These are phyloP conservation scores for Acanthurus tractus DNA, from an alignment of 2,797 vertebrate genomes.

Conservation along the genomic window DNA sequence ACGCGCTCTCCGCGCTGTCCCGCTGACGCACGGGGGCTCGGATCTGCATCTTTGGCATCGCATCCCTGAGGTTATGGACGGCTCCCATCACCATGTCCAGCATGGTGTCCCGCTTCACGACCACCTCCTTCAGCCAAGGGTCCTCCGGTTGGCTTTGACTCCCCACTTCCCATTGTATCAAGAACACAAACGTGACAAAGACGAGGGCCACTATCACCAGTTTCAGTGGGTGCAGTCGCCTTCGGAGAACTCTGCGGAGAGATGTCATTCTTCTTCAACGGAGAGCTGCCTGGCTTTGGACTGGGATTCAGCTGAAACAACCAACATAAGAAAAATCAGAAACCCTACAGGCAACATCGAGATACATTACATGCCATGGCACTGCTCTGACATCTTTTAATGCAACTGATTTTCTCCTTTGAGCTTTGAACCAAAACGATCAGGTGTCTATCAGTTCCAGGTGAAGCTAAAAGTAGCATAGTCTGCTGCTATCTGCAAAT, in stretches of 20 bases:
- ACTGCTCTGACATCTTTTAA: not conserved
- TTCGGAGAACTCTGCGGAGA: conserved; percentile 87
- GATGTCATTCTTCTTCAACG: conserved; percentile 86
- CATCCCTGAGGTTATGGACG: conserved; percentile 95
- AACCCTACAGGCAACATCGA: not conserved
- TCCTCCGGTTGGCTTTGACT: conserved; percentile 89
- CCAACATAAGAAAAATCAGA: not conserved
- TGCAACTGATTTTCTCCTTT: not conserved
- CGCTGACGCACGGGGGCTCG: conserved; percentile 90
- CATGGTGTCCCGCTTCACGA: conserved; percentile 90
- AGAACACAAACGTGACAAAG: conserved; percentile 94
- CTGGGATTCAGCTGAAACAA: conserved; percentile 67
- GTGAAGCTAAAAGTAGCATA: not conserved
- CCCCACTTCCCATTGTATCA: conserved; percentile 97
- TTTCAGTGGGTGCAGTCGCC: conserved; percentile 91
- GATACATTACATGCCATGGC: not conserved
- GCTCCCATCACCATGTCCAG: conserved; percentile 94
- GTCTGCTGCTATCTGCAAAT: conserved; percentile 1
- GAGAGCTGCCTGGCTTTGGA: conserved; percentile 51
- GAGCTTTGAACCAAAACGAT: not conserved
- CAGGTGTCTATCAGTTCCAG: not conserved
- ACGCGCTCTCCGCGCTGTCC: conserved; percentile 72
- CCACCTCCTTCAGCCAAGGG: conserved; percentile 87
- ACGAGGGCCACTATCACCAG: conserved; percentile 89
- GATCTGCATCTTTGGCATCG: conserved; percentile 98